Conservation (phyloP, 1,140 invertebrate species). For the Bombyx mandarina region DNA sequence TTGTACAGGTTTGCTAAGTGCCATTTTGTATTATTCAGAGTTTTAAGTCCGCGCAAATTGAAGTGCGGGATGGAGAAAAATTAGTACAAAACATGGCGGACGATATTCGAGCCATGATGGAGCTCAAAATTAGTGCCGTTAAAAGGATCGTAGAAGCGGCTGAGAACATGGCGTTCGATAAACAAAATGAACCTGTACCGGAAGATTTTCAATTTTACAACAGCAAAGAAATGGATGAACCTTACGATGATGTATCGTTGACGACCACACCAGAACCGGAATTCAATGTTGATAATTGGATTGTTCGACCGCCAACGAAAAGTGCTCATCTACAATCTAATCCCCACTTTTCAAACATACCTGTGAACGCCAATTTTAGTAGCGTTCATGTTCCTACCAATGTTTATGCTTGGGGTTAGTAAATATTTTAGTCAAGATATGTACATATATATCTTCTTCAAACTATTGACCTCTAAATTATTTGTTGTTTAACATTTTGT, state of each 20-base stretch:
- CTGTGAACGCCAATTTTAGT: constrained; percentile 87
- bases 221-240: constrained; percentile 79
- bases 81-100: constrained; percentile 83
- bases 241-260: constrained; percentile 41
- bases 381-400: constrained; percentile 97
- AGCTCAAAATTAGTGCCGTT: constrained; percentile 86
- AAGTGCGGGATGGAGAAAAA: constrained; percentile 77
- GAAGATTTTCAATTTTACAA: constrained; percentile 80
- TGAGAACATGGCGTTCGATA: constrained; percentile 78
- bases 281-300: constrained; percentile 69
- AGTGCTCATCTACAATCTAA: constrained; percentile 74
- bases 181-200: constrained; percentile 71
- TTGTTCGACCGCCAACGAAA: constrained; percentile 67
- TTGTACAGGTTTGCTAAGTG: neutral
- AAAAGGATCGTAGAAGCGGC: constrained; percentile 87
- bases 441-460: too few relatives aligned
- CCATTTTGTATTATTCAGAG: constrained; percentile 64
- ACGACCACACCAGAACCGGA: constrained; percentile 65
- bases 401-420: constrained; percentile 91
- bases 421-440: neutral
- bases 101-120: constrained; percentile 86
- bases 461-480: too few relatives aligned
- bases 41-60: constrained; percentile 80
- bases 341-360: constrained; percentile 83
- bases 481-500: too few relatives aligned